Conservation (phyloP, 1,140 invertebrate species). For the Caenorhabditis remanei region DNA sequence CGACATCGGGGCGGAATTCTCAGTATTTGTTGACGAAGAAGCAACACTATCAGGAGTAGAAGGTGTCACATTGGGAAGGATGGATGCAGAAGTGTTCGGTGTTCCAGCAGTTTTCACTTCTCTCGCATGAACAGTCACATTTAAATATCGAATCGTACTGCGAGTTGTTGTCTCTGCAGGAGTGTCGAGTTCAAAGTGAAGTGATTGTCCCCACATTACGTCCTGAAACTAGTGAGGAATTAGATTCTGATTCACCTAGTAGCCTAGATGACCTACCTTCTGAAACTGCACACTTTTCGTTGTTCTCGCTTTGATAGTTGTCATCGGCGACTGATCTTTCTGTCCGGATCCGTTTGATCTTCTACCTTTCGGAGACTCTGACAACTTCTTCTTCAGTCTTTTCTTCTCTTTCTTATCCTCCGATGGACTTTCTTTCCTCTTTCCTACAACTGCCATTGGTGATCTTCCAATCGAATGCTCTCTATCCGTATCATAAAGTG, state of each 20-base stretch:
- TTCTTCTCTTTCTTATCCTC: conserved; percentile 64
- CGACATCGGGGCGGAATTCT: neutral
- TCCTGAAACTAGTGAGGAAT: conserved; percentile 62
- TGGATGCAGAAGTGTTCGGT: conserved; percentile 9
- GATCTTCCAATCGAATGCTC: conserved; percentile 2
- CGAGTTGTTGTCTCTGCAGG: neutral
- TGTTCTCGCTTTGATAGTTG: conserved; percentile 54
- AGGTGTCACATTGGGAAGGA: neutral
- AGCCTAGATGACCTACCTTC: neutral
- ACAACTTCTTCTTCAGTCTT: conserved; percentile 60
- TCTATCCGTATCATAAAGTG: conserved; percentile 29
- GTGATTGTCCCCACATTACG: conserved; percentile 74
- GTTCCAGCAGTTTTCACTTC: conserved; percentile 38
- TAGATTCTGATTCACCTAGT: neutral
- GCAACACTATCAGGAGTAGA: conserved; percentile 31
- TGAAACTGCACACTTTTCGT: conserved; percentile 44
- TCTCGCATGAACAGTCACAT: conserved; percentile 71
- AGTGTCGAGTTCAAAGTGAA: conserved; percentile 72
- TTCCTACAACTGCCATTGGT: conserved; percentile 1
- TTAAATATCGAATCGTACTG: conserved; percentile 66
- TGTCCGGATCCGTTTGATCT: neutral
- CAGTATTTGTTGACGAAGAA: conserved; percentile 13
- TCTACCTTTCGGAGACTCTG: conserved; percentile 34
- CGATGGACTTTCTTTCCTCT: conserved; percentile 57
- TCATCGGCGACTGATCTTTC: conserved; percentile 6